A percentile compares a stretch with the other conserved stretches of the same genome.
Conservation (phyloP, 2,113 vertebrate genomes). For the Perca fluviatilis region DNA sequence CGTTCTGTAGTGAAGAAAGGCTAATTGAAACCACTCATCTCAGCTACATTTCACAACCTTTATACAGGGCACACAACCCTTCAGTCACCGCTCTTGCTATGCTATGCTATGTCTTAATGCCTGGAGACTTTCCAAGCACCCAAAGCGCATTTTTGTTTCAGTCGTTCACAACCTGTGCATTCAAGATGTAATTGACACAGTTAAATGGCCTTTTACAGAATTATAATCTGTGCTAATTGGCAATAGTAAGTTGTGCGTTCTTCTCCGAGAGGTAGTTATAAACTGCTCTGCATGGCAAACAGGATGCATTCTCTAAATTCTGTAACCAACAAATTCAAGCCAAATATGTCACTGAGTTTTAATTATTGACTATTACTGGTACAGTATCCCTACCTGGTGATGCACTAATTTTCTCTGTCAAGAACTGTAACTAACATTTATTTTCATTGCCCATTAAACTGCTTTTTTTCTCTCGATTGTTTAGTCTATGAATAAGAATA, state of each 20-base stretch:
- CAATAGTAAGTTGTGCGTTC: background rate
- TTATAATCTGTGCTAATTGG: background rate
- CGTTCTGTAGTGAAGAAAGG: background rate
- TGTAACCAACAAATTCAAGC: background rate
- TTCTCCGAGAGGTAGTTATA: background rate
- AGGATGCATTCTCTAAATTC: background rate
- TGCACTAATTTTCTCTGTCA: background rate
- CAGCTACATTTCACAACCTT: slow-evolving; percentile 9
- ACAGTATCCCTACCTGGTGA: background rate
- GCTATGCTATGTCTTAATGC: background rate
- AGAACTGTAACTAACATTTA: background rate
- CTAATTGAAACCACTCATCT: slow-evolving; percentile 47
- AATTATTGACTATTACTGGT: background rate
- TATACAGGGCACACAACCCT: slow-evolving; percentile 6
- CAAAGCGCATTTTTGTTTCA: background rate
- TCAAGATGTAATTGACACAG: background rate
- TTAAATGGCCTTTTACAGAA: background rate
- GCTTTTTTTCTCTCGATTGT: background rate
- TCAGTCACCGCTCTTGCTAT: background rate
- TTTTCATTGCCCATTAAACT: background rate
- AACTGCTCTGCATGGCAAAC: background rate
- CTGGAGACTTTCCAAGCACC: slow-evolving; percentile 12
- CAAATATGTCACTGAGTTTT: background rate
- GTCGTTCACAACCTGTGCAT: background rate
- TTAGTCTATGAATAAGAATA: background rate